phyloP scores from a whole-genome alignment of 2,113 vertebrate species.

The Tiliqua scincoides region DNA sequence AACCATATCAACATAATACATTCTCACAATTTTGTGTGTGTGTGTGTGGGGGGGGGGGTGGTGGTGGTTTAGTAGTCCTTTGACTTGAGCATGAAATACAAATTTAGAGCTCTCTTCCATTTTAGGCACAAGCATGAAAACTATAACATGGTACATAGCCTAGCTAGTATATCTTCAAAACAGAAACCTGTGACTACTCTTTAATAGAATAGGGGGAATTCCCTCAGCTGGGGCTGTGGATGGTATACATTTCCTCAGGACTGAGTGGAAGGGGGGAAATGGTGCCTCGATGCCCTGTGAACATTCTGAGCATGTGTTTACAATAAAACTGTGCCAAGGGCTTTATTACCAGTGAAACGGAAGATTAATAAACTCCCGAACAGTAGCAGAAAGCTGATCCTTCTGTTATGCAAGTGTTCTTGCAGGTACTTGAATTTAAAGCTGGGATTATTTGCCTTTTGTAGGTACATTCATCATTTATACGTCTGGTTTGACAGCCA shows the following conservation, averaged over 20 bases:
- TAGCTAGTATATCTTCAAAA: background rate
- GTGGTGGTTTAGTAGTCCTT: background rate
- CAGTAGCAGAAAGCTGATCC: background rate
- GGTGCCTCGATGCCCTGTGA: accelerated
- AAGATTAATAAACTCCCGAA: background rate
- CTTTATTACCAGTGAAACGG: background rate
- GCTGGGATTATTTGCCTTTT: background rate
- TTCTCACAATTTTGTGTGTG: background rate
- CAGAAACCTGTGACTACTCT: background rate
- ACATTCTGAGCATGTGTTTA: background rate
- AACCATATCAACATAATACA: background rate
- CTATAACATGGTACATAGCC: background rate
- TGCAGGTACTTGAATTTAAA: conserved; percentile 24
- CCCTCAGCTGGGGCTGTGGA: background rate
- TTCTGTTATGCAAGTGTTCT: background rate
- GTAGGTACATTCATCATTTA: background rate
- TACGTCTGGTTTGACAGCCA: background rate
- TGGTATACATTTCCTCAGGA: background rate
- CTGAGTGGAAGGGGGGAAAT: background rate
- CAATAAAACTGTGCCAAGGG: background rate
- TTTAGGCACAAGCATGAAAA: background rate
- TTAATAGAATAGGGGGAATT: background rate
- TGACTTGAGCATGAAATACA: background rate
- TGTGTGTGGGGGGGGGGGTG: too few relatives aligned
- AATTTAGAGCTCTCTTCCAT: background rate